These are phyloP conservation scores for Bactericera cockerelli DNA, from an alignment of 1,140 invertebrate genomes.

Conservation along the genomic window DNA sequence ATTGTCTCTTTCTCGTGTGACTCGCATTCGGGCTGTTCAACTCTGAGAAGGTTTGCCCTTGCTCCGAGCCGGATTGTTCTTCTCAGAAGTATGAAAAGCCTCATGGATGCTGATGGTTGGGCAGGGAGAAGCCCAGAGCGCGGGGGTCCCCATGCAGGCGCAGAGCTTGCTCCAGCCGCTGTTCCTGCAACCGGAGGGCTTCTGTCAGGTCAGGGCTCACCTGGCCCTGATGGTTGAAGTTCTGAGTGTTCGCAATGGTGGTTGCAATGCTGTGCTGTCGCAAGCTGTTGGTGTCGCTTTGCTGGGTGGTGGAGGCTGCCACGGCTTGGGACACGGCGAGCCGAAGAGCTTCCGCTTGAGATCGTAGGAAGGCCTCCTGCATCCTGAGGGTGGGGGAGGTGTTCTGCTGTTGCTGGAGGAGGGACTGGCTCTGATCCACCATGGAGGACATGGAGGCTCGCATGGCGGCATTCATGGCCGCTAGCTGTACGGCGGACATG, in stretches of 20 bases:
- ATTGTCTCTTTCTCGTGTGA: background rate
- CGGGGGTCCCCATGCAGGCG: constrained; percentile 53
- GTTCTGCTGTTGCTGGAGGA: constrained; percentile 25
- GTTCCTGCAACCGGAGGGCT: constrained; percentile 59
- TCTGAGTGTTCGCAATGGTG: constrained; percentile 29
- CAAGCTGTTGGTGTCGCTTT: constrained; percentile 24
- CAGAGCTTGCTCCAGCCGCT: constrained; percentile 61
- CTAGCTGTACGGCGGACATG: constrained; percentile 24
- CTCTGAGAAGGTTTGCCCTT: constrained; percentile 5
- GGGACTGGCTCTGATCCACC: constrained; percentile 32
- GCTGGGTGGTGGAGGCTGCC: constrained; percentile 27
- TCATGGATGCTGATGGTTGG: constrained; percentile 25
- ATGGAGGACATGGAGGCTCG: constrained; percentile 28
- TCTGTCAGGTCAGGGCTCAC: constrained; percentile 45
- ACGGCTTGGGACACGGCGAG: constrained; percentile 50
- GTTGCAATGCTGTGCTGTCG: constrained; percentile 20
- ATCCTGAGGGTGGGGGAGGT: constrained; percentile 54
- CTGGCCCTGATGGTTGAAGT: constrained; percentile 28
- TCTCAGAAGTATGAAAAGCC: constrained; percentile 8
- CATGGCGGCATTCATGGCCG: constrained; percentile 31
- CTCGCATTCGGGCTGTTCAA: background rate
- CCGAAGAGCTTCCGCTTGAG: constrained; percentile 64
- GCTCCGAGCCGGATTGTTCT: background rate
- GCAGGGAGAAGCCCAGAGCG: constrained; percentile 43
- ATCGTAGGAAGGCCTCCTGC: constrained; percentile 58